phyloP scores from a whole-genome alignment of 2,113 vertebrate genomes.

The Reinhardtius hippoglossoides region DNA sequence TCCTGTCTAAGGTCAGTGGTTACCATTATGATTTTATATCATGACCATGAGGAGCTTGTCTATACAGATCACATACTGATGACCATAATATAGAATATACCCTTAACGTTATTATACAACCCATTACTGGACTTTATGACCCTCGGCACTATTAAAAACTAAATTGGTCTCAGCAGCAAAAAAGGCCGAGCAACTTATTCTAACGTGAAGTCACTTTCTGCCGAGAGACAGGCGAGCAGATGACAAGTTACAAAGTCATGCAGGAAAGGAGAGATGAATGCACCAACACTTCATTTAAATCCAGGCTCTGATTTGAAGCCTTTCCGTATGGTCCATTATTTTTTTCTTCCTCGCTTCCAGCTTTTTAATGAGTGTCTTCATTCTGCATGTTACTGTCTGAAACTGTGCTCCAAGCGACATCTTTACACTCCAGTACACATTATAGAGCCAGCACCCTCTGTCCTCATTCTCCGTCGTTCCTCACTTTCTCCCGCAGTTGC shows the following conservation, averaged over 20 bases:
- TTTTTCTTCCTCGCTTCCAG: slow-evolving; percentile 59
- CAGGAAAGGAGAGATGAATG: slow-evolving; percentile 40
- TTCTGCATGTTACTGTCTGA: slow-evolving; percentile 71
- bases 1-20: slow-evolving; percentile 40
- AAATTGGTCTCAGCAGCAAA: slow-evolving; percentile 41
- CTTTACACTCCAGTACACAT: slow-evolving; percentile 72
- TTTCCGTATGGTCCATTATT: slow-evolving; percentile 65
- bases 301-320: slow-evolving; percentile 65
- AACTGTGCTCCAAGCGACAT: slow-evolving; percentile 67
- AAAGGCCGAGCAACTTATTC: slow-evolving; percentile 41
- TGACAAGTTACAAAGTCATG: slow-evolving; percentile 39
- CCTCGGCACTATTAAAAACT: slow-evolving; percentile 54
- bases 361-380: slow-evolving; percentile 79
- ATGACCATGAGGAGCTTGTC: slow-evolving; percentile 32
- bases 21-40: slow-evolving; percentile 48
- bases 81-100: slow-evolving; percentile 38
- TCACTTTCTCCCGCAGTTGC: slow-evolving; percentile 56
- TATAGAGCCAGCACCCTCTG: slow-evolving; percentile 66
- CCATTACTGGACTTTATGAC: slow-evolving; percentile 62
- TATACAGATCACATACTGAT: slow-evolving; percentile 54
- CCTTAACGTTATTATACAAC: slow-evolving; percentile 50
- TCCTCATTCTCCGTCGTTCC: slow-evolving; percentile 57
- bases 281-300: slow-evolving; percentile 64
- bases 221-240: slow-evolving; percentile 32
- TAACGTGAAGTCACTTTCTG: slow-evolving; percentile 38